Evolutionary conservation across 2,797 vertebrate species (phyloP).

Genomic region (Hydrocynus forskahlii): DNA sequence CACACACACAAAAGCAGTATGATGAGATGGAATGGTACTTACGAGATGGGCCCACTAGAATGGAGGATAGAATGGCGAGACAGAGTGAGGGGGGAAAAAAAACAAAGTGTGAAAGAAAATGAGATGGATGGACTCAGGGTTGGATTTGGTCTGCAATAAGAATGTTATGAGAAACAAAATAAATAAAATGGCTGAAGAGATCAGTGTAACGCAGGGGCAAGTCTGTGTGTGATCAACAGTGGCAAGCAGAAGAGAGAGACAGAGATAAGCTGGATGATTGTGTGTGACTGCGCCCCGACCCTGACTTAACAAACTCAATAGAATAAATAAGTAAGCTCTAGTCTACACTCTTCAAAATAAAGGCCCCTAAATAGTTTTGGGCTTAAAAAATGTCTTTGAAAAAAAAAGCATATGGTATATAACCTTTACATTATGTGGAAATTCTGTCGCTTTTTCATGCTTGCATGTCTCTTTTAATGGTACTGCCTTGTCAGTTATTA

Average conservation of each 20-base stretch:
- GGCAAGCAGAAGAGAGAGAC: neutral
- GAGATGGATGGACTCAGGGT: conserved; percentile 56
- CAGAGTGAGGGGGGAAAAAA: conserved; percentile 63
- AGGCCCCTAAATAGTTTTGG: neutral
- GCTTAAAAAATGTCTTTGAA: neutral
- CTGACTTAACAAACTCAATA: conserved; percentile 17
- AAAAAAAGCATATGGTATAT: no score
- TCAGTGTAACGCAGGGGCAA: conserved; percentile 26
- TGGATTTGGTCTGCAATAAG: conserved; percentile 37
- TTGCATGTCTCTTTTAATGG: no score
- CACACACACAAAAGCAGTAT: conserved; percentile 52
- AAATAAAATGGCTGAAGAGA: conserved; percentile 26
- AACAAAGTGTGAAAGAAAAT: conserved; percentile 61
- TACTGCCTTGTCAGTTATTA: no score
- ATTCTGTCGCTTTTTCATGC: no score
- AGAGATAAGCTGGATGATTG: conserved; percentile 17
- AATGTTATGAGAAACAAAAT: conserved; percentile 14
- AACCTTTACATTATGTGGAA: no score
- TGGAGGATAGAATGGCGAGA: conserved; percentile 46
- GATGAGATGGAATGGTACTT: conserved; percentile 87
- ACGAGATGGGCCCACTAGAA: conserved; percentile 82
- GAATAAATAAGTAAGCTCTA: conserved; percentile 7
- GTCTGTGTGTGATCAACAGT: conserved; percentile 9
- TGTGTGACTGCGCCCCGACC: conserved; percentile 14
- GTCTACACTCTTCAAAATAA: neutral